These are phyloP conservation scores for Camponotus vicinus DNA, from an alignment of 1,140 invertebrate species.

Conservation along the genomic window DNA sequence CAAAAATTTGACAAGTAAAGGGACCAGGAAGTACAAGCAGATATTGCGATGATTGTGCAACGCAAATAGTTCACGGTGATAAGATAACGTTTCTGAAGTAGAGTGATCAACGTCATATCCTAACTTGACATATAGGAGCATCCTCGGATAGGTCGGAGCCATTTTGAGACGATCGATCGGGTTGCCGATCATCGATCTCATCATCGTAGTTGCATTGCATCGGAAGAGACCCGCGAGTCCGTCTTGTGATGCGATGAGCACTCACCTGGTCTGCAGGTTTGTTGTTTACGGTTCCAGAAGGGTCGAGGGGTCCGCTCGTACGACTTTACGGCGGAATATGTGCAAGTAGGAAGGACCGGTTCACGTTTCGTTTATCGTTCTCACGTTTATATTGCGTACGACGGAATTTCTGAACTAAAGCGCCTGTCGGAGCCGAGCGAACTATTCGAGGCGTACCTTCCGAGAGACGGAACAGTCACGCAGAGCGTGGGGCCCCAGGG, in stretches of 20 bases:
- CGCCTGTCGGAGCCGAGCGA: conserved; percentile 41
- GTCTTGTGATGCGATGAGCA: background rate
- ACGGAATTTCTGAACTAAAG: conserved; percentile 67
- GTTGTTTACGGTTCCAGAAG: background rate
- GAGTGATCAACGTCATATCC: conserved; percentile 28
- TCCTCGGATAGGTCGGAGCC: conserved; percentile 1
- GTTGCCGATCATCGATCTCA: conserved; percentile 27
- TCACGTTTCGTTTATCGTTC: conserved; percentile 4
- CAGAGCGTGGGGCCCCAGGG: conserved; percentile 68
- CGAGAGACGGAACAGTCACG: conserved; percentile 60
- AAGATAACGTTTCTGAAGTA: conserved; percentile 45
- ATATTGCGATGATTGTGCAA: background rate
- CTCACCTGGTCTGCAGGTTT: conserved; percentile 55
- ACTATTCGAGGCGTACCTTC: conserved; percentile 34
- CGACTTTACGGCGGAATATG: conserved; percentile 33
- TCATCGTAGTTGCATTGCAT: background rate
- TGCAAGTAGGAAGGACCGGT: conserved; percentile 14
- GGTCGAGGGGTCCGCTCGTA: background rate
- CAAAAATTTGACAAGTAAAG: background rate
- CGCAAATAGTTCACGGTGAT: conserved; percentile 6
- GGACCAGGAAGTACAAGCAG: background rate
- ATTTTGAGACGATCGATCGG: conserved; percentile 18
- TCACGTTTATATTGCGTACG: conserved; percentile 49
- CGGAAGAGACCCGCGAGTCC: background rate
- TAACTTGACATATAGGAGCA: background rate